A percentile compares a stretch with the other conserved stretches of the same genome.
Evolutionary conservation across 2,113 vertebrate genomes (phyloP).

Genomic region (Vulpes lagopus): DNA sequence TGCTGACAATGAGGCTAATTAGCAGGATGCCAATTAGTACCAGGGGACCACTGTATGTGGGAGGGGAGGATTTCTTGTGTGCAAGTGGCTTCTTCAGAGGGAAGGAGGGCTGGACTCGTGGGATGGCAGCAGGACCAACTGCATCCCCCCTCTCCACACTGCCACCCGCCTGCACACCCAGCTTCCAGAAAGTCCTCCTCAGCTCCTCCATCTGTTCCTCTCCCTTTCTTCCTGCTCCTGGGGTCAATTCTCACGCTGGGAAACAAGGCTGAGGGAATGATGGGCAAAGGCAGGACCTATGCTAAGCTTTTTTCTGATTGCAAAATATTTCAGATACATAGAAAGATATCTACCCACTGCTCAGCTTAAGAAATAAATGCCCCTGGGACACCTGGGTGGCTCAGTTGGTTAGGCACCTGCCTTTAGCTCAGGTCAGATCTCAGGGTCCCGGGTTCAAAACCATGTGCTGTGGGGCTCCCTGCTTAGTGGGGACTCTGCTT

Average conservation of each 20-base stretch:
- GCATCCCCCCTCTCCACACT: background rate
- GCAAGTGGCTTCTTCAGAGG: background rate
- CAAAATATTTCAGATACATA: background rate
- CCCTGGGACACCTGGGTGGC: too few relatives aligned
- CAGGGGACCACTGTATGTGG: background rate
- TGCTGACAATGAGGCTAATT: constrained; percentile 76
- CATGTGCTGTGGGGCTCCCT: too few relatives aligned
- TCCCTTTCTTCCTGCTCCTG: background rate
- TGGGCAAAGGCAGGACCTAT: background rate
- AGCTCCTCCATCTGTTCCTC: background rate
- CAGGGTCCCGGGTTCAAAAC: too few relatives aligned
- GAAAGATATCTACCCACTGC: background rate
- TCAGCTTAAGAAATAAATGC: background rate
- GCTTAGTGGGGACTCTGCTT: too few relatives aligned
- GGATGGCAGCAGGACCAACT: background rate
- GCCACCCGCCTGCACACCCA: background rate
- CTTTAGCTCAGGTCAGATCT: too few relatives aligned
- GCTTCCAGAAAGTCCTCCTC: background rate
- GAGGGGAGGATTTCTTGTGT: background rate
- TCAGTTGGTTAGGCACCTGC: too few relatives aligned
- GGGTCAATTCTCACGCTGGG: background rate
- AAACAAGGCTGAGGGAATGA: background rate
- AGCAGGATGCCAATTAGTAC: constrained; percentile 72
- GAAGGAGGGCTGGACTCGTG: background rate
- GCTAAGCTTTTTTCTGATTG: background rate